Evolutionary conservation across 2,888 invertebrate species (phyloP).

Genomic region (Nomada lathburiana): DNA sequence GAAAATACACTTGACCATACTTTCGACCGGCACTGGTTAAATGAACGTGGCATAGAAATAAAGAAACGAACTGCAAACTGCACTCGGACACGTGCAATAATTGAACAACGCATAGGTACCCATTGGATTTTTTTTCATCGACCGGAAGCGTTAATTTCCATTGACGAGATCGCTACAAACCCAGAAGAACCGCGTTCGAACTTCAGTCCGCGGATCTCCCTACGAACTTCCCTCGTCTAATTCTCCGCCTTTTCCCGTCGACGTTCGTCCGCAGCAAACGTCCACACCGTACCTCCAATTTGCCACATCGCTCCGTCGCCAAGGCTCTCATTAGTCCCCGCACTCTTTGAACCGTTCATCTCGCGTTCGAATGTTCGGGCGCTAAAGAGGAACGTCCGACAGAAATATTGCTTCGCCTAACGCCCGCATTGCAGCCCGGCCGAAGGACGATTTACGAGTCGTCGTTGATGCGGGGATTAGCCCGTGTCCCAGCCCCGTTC

Average conservation of each 20-base stretch:
- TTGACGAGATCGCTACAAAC: background rate
- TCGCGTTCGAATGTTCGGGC: constrained; percentile 21
- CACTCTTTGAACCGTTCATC: constrained; percentile 1
- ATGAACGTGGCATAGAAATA: no score
- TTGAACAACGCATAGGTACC: no score
- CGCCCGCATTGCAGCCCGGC: constrained; percentile 72
- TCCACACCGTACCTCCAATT: background rate
- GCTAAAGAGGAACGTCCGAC: constrained; percentile 56
- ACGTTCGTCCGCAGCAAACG: background rate
- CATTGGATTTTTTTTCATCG: no score
- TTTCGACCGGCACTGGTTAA: no score
- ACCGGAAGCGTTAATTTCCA: no score
- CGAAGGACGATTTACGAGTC: constrained; percentile 72
- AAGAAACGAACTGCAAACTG: no score
- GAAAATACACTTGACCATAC: no score
- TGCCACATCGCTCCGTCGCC: background rate
- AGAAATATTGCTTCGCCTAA: constrained; percentile 47
- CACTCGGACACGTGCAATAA: no score
- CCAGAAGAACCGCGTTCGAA: background rate
- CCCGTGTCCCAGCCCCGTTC: constrained; percentile 29
- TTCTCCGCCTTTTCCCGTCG: background rate
- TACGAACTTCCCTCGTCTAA: no score
- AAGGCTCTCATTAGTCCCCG: background rate
- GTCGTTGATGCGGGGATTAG: constrained; percentile 69
- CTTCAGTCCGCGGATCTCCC: background rate